Evolutionary conservation across 2,113 vertebrate genomes (phyloP).

Genomic region (Cygnus atratus): DNA sequence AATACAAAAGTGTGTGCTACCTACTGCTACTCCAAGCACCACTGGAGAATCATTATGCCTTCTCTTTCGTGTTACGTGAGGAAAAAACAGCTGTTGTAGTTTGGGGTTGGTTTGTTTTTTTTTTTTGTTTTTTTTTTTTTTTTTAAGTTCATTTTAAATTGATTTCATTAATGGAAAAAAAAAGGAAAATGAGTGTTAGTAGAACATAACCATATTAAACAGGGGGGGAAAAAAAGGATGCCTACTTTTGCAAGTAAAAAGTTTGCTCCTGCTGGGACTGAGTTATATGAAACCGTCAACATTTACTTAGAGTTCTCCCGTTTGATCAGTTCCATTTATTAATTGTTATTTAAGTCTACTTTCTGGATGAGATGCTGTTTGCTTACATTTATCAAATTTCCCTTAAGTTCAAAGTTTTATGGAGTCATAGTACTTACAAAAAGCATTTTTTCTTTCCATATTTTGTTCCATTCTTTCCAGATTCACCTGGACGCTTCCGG

Average conservation of each 20-base stretch:
- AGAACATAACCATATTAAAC: background rate
- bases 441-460: constrained; percentile 78
- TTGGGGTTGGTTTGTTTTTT: too few relatives aligned
- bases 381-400: background rate
- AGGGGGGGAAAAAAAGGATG: background rate
- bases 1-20: background rate
- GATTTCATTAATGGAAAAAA: background rate
- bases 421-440: constrained; percentile 77
- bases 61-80: background rate
- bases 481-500: constrained; percentile 73
- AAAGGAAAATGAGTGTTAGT: background rate
- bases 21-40: background rate
- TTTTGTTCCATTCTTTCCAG: background rate
- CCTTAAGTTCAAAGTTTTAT: background rate
- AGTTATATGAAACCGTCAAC: background rate
- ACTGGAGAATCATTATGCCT: background rate
- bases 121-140: too few relatives aligned
- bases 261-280: background rate
- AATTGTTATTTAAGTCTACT: background rate
- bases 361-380: background rate
- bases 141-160: background rate
- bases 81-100: background rate
- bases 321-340: background rate
- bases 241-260: background rate
- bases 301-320: background rate